Base-by-base conservation (phyloP, 2,888 invertebrate genomes). In the Epinotia nisella region DNA sequence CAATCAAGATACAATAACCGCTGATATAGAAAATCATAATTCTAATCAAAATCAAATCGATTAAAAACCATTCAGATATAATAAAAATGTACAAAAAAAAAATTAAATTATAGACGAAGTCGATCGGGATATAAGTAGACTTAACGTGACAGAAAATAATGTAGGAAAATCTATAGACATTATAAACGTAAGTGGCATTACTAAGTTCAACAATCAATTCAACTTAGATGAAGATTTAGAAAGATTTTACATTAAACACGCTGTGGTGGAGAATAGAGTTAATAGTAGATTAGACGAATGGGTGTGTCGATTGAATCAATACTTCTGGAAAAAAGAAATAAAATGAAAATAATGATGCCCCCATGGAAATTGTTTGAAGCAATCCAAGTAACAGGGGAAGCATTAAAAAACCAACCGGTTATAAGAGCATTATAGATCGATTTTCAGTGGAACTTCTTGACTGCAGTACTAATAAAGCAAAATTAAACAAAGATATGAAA, bases 281-380 rank as follows among this genome's bases (percentile, higher is more conserved):
- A 77, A 49, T 35, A 65, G 61, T 0, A 81, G 86, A 61, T 79
- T 83, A 3, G 86, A 87, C 0, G 91, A 91, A 75, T 87, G 80
- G 77, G 65, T 84, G 0, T 90, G 90, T 71, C 76, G 74, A n/a
- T 88, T 82, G 21, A 79, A 74, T 1, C 91, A 24, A n/a, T 89
- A n/a, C 76, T 90, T 49, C 75, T 90, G 77, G 79, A 78, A 58
- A 74, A 53, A 64, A 68, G 65, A 35, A 21, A 51, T 62, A 59
- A 70, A 81, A 79, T 24, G 74, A 83, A 83, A 74, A 74, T 55
- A 75, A 78, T 24, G 17, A 21, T 45, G 10, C 75, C 80, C 0
- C 82, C 81, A 0, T 79, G 80, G 76, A 78, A 79, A 1, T 35
- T 86, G 1, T 73, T 74, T 2, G 85, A 85, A 17, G 79, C 77